Conservation (phyloP, 2,888 invertebrate species). For the Melipona beecheii region DNA sequence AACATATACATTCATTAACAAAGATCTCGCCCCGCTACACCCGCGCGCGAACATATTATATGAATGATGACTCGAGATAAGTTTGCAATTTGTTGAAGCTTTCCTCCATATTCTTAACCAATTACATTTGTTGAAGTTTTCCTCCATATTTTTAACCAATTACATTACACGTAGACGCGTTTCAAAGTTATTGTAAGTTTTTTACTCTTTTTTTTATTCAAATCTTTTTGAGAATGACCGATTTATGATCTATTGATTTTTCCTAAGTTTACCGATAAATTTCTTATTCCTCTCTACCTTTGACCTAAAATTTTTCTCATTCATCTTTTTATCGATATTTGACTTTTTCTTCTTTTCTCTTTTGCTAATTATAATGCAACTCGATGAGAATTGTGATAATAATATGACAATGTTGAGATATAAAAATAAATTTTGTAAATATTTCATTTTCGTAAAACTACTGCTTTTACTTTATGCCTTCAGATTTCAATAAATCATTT, state of each 20-base stretch:
- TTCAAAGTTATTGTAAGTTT: constrained; percentile 17
- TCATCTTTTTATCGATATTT: constrained; percentile 61
- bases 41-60: constrained; percentile 1
- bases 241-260: constrained; percentile 52
- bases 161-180: constrained; percentile 26
- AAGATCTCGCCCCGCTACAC: too few species aligned
- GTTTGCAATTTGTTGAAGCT: constrained; percentile 61
- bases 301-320: constrained; percentile 40
- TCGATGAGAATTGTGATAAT: constrained; percentile 79
- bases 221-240: constrained; percentile 37
- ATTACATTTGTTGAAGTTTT: constrained; percentile 26
- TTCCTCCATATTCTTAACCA: constrained; percentile 36
- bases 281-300: constrained; percentile 48
- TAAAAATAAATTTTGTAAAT: constrained; percentile 84
- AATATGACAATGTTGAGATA: constrained; percentile 82
- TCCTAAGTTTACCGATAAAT: constrained; percentile 45
- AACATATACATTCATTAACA: too few species aligned
- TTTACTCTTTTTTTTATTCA: constrained; percentile 10
- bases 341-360: constrained; percentile 45
- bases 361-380: constrained; percentile 78
- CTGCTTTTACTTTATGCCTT: constrained; percentile 50
- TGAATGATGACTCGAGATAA: constrained; percentile 60
- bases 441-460: constrained; percentile 70
- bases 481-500: not conserved
- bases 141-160: constrained; percentile 33